These are phyloP conservation scores for Kryptolebias marmoratus DNA, from an alignment of 2,113 vertebrate genomes.

Conservation along the genomic window DNA sequence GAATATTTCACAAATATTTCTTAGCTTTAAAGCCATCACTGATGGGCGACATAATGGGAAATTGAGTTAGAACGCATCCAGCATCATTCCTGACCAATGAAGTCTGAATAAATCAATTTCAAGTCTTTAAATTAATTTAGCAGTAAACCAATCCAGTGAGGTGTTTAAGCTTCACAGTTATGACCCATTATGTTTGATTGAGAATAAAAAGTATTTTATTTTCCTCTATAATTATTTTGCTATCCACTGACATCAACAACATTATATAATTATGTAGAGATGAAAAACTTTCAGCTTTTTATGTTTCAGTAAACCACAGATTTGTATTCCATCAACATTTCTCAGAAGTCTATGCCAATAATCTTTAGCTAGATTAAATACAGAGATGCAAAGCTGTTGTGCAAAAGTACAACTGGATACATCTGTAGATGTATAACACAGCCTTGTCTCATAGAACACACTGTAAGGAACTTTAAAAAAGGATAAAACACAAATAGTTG, in stretches of 20 bases:
- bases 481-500: too few species aligned
- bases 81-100: constrained; percentile 59
- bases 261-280: constrained; percentile 13
- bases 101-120: constrained; percentile 47
- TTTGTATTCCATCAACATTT: neutral
- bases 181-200: constrained; percentile 52
- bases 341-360: neutral
- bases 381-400: too few species aligned
- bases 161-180: constrained; percentile 44
- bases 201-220: constrained; percentile 33
- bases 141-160: constrained; percentile 45
- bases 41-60: constrained; percentile 49
- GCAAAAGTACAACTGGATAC: too few species aligned
- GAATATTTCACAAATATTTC: constrained; percentile 24
- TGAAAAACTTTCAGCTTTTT: neutral
- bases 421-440: too few species aligned
- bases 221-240: neutral
- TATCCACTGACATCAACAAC: constrained; percentile 11
- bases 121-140: constrained; percentile 30
- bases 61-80: constrained; percentile 25
- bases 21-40: constrained; percentile 36
- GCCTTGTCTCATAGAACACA: too few species aligned
- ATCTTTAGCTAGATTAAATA: too few species aligned
- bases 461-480: too few species aligned
- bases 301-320: neutral